phyloP scores from a whole-genome alignment of 2,888 invertebrate species.

The Steinernema hermaphroditum region DNA sequence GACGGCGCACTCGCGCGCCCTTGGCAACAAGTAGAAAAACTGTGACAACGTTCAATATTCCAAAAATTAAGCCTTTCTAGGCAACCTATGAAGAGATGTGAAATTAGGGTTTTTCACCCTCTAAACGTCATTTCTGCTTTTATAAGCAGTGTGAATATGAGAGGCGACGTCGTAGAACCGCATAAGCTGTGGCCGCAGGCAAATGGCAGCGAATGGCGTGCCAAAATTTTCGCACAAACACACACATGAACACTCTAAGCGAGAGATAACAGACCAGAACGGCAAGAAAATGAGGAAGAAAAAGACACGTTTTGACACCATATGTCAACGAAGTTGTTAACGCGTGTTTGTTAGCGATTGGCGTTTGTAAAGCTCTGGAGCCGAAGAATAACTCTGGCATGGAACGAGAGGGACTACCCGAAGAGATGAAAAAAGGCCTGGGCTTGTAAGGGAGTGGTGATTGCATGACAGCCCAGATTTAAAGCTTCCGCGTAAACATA shows the following conservation, averaged over 20 bases:
- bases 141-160: constrained; percentile 25
- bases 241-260: constrained; percentile 29
- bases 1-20: no score
- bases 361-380: neutral
- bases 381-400: neutral
- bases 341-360: constrained; percentile 16
- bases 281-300: constrained; percentile 7
- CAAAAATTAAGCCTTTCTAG: no score
- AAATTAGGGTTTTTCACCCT: neutral
- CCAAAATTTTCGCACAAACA: constrained; percentile 24
- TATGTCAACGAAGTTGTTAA: constrained; percentile 22
- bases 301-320: constrained; percentile 26
- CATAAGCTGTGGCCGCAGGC: constrained; percentile 25
- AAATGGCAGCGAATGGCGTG: constrained; percentile 30
- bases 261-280: constrained; percentile 24
- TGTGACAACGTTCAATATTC: no score
- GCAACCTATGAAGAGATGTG: neutral
- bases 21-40: no score
- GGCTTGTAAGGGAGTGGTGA: neutral
- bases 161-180: constrained; percentile 18
- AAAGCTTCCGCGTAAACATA: neutral
- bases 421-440: no score
- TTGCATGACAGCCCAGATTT: neutral
- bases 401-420: no score
- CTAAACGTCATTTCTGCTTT: neutral